Evolutionary conservation across 1,140 invertebrate genomes (phyloP), one percentile per base, ranked within the genome.

Genomic region (Galendromus occidentalis): DNA sequence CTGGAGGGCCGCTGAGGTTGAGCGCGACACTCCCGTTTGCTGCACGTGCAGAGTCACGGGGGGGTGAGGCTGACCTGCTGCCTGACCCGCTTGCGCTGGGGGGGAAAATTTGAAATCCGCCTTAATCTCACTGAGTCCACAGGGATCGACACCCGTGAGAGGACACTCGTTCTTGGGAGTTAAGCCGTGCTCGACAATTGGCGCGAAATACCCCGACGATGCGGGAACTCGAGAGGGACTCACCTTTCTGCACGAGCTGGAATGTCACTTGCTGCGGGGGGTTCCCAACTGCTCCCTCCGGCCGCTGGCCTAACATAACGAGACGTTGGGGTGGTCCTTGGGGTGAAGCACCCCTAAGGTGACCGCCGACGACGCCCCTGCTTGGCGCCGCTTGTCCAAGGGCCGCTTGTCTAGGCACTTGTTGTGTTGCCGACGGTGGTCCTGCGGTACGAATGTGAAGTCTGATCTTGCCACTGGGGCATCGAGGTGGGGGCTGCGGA

Each of bases 381-480:
- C 51, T 22, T 17, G 51, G 25, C 12, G 51, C 22, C 22, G 51
- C 33, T 25, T 59, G 51, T 33, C 25, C 51, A 25, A 59, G 51
- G 1, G 33, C 51, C 25, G 51, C 25, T 59, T 25, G 51, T 33
- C 51, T 25, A 59, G 51, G 51, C 25, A 59, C 51, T 22, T 59
- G 45, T 47, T 17, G 5, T 47, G 66, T 33, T 39, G 39, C 28
- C 22, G 30, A 64, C 39, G 18, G 33, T 39, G 45, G 47, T 59
- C 68, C 20, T 9, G 69, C 41, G 22, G 73, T 71, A 42, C 71
- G 68, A 30, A 82, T 78, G 64, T 80, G 79, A 7, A 82, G 77
- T 71, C 80, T 81, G 44, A 82, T 78, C 70, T 79, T 81, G 28
- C 83, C 83, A 55, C 82, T 79, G 42, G 85, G 86, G 76, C 83